Conservation (phyloP, 2,113 vertebrate genomes). For the Protobothrops mucrosquamatus region DNA sequence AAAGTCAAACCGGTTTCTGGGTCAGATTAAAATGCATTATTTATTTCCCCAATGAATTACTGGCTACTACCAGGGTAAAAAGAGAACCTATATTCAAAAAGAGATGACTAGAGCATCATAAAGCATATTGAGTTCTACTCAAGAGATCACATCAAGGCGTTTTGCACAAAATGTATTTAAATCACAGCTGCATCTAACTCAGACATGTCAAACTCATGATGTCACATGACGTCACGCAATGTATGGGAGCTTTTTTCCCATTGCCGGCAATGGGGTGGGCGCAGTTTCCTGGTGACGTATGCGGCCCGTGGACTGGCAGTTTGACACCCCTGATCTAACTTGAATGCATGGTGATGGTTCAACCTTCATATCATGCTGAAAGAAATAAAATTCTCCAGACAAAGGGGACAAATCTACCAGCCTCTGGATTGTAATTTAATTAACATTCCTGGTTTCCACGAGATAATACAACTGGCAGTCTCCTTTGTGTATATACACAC, state of each 20-base stretch:
- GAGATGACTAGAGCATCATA: slow-evolving; percentile 8
- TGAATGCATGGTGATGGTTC: neutral
- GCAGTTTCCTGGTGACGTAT: no score
- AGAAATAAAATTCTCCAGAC: neutral
- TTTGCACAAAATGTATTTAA: neutral
- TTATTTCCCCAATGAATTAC: slow-evolving; percentile 4
- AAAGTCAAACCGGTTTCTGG: slow-evolving; percentile 1
- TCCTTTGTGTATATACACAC: neutral
- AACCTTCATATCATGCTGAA: neutral
- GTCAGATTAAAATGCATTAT: slow-evolving; percentile 26
- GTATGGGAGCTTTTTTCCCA: no score
- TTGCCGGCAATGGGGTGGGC: no score
- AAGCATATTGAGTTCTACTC: neutral
- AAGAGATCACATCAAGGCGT: neutral
- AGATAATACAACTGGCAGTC: neutral
- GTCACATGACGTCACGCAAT: no score
- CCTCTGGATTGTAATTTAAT: neutral
- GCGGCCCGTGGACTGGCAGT: no score
- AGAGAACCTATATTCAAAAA: neutral
- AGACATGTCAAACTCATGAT: no score
- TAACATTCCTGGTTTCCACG: neutral
- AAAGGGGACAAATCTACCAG: neutral
- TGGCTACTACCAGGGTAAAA: neutral
- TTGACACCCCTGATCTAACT: neutral
- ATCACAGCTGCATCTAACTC: neutral